Evolutionary conservation across 2,888 invertebrate species (phyloP).

Genomic region (Callinectes sapidus): DNA sequence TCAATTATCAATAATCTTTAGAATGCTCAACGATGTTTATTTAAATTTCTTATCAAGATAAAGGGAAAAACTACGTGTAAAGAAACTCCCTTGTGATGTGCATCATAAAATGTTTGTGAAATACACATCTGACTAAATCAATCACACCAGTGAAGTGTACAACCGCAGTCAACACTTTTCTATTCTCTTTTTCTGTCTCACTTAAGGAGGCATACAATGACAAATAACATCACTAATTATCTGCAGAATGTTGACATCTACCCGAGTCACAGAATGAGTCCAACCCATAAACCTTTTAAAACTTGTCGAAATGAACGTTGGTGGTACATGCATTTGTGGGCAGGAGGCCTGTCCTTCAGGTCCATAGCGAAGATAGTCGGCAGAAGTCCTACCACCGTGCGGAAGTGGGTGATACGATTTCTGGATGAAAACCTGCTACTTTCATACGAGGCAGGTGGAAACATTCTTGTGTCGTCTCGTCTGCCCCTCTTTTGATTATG

Average conservation of each 20-base stretch:
- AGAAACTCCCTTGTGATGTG: no score
- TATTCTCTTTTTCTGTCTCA: not conserved
- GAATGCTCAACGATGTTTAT: no score
- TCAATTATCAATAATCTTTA: no score
- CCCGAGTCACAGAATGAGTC: not conserved
- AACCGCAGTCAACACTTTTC: not conserved
- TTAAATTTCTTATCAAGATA: no score
- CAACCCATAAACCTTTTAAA: not conserved
- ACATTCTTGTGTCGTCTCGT: not conserved
- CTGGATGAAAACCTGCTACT: not conserved
- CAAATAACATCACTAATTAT: not conserved
- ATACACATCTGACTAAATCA: not conserved
- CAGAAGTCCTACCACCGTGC: conserved; percentile 19
- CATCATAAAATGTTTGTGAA: no score
- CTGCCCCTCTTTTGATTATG: not conserved
- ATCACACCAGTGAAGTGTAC: not conserved
- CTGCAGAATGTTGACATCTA: not conserved
- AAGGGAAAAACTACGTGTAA: no score
- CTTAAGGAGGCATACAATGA: not conserved
- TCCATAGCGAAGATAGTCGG: not conserved
- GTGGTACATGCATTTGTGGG: not conserved
- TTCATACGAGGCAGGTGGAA: not conserved
- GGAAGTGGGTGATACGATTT: not conserved
- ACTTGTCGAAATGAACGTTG: not conserved
- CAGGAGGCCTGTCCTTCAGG: conserved; percentile 23